Conservation (phyloP, 2,113 vertebrate species). For the Gallinago paraguaiae region DNA sequence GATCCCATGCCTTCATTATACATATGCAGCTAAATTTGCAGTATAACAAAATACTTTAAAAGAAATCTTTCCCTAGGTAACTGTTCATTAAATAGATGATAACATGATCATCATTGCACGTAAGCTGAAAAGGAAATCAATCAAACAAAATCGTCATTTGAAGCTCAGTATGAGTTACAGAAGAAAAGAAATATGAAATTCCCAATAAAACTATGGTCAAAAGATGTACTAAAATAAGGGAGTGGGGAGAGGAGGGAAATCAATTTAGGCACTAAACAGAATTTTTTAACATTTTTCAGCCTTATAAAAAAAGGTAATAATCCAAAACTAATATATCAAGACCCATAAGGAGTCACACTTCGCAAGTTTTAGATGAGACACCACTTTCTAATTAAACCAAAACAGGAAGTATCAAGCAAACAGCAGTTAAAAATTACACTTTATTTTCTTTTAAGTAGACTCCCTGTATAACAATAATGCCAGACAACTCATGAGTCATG, state of each 20-base stretch:
- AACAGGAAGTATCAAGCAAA: background rate
- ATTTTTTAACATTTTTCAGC: background rate
- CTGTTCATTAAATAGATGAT: background rate
- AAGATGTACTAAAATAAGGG: background rate
- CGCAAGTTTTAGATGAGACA: background rate
- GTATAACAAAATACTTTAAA: background rate
- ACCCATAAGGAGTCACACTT: background rate
- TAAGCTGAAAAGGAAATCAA: background rate
- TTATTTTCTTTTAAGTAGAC: background rate
- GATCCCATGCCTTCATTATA: background rate
- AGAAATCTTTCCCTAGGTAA: too few species aligned
- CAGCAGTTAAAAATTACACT: background rate
- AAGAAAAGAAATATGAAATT: background rate
- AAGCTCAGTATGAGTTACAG: background rate
- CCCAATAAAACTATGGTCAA: background rate
- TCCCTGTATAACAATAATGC: background rate
- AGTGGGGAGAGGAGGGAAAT: background rate
- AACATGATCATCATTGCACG: background rate
- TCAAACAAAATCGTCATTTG: background rate
- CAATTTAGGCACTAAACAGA: background rate
- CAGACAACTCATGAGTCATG: background rate
- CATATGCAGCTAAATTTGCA: background rate
- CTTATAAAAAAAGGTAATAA: background rate
- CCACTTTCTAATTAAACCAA: background rate
- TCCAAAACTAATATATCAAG: background rate